Base-by-base conservation (phyloP, 2,888 invertebrate species). In the Tinea trinotella region DNA sequence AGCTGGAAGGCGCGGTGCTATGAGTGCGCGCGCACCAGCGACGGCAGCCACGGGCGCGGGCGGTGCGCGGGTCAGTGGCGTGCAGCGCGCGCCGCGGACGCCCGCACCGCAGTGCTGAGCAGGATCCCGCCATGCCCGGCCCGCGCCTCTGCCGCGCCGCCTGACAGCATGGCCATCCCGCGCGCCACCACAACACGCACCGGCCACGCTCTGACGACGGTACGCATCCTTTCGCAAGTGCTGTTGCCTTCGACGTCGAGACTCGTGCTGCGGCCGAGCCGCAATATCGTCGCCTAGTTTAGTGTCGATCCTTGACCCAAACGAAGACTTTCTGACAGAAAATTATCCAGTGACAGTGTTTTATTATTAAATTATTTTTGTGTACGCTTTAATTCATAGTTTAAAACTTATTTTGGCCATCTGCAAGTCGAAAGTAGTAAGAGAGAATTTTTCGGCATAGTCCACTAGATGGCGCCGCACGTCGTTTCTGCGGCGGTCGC, bases 191-290 rank as follows among this genome's bases (percentile, higher is more conserved):
- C 75, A 83, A 78, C 84, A 79, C 84, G 82, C 83, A 84, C 54
- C 57, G 55, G 82, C 84, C 82, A 83, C 83, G 84, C 84, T 82
- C 84, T 83, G 83, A 84, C 84, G 78, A 85, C 84, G 84, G 84
- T 85, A 85, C 76, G 83, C 71, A 70, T 70, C 73, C 53, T 54
- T 50, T 36, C 50, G 55, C 55, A 53, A 44, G 24, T 13, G n/a
- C n/a, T n/a, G 15, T 18, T 17, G 19, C 18, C 53, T 44, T 20
- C 15, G 34, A 12, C 9, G 34, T 7, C 10, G 7, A 24, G 52
- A 17, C 48, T 46, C 19, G 46, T n/a, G 52, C 55, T 18, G 55
- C 53, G 53, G 19, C 20, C 22, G 46, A 19, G 19, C 20, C 19
- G 46, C 17, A 18, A n/a, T 46, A 18, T 46, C 46, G 40, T 17